Evolutionary conservation across 2,113 vertebrate species (phyloP).

Genomic region (Antennarius striatus): DNA sequence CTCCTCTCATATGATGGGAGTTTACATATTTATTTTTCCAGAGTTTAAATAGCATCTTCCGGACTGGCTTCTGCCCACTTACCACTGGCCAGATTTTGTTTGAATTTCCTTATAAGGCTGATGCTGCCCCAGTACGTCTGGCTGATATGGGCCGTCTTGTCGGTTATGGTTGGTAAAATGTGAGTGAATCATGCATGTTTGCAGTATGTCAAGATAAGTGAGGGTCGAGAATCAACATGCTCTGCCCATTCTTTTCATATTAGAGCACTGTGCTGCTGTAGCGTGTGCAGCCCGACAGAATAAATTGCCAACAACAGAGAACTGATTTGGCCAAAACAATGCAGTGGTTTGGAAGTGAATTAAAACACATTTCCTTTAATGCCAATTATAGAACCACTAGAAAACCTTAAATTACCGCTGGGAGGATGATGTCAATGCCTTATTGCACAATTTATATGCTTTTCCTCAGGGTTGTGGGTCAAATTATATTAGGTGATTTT

Average conservation of each 20-base stretch:
- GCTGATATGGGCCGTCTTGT: conserved; percentile 14
- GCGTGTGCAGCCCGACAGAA: background rate
- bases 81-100: conserved; percentile 11
- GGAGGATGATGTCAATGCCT: conserved; percentile 12
- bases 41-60: conserved; percentile 13
- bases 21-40: conserved; percentile 40
- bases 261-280: background rate
- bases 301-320: conserved; percentile 1
- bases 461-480: conserved; percentile 12
- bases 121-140: conserved; percentile 10
- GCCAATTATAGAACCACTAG: background rate
- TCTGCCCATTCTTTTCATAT: conserved; percentile 9
- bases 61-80: background rate
- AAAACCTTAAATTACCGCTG: background rate
- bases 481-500: conserved; percentile 22
- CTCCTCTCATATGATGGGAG: conserved; percentile 11
- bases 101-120: conserved; percentile 37
- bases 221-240: conserved; percentile 13
- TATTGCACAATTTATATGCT: background rate
- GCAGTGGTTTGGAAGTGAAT: conserved; percentile 4
- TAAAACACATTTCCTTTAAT: background rate
- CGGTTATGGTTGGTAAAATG: conserved; percentile 8
- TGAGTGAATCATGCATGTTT: conserved; percentile 6
- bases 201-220: conserved; percentile 1
- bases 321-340: conserved; percentile 2